phyloP scores from a whole-genome alignment of 2,797 vertebrate genomes.

The Paedocypris micromegethes region DNA sequence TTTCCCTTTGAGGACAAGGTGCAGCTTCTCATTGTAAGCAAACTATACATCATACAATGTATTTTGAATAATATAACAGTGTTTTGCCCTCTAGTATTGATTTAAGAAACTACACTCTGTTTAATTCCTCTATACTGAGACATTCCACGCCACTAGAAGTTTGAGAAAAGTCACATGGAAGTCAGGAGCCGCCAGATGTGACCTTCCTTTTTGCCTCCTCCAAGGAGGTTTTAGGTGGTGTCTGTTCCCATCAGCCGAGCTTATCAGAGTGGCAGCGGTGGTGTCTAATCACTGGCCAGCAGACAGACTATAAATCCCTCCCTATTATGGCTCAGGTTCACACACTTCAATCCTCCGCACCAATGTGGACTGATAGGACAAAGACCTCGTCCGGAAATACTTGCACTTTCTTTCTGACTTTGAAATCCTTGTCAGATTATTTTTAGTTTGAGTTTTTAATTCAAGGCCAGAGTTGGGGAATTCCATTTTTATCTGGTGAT shows the following conservation, averaged over 20 bases:
- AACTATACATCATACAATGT: too few relatives aligned
- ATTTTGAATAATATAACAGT: too few relatives aligned
- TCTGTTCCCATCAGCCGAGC: constrained; percentile 54
- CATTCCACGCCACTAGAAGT: too few relatives aligned
- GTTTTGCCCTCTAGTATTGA: too few relatives aligned
- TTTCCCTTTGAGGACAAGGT: too few relatives aligned
- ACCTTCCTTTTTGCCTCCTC: constrained; percentile 35
- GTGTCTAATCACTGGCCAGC: constrained; percentile 65
- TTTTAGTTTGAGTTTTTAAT: too few relatives aligned
- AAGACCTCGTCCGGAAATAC: constrained; percentile 29
- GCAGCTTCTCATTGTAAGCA: too few relatives aligned
- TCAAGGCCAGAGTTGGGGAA: too few relatives aligned
- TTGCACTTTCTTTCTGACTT: constrained; percentile 23
- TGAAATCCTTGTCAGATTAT: constrained; percentile 9
- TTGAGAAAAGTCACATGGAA: constrained; percentile 47
- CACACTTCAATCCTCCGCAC: constrained; percentile 39
- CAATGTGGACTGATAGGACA: constrained; percentile 30
- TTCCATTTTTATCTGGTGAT: constrained; percentile 10
- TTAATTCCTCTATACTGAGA: too few relatives aligned
- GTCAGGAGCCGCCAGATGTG: constrained; percentile 44
- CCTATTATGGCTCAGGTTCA: constrained; percentile 48
- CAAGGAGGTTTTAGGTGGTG: constrained; percentile 51
- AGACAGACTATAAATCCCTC: constrained; percentile 57
- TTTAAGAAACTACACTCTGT: too few relatives aligned
- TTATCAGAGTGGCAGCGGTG: constrained; percentile 70